Percentiles rank a stretch among this genome's conserved stretches.
Conservation (phyloP, 2,888 invertebrate species). For the Drosophila pegasa region DNA sequence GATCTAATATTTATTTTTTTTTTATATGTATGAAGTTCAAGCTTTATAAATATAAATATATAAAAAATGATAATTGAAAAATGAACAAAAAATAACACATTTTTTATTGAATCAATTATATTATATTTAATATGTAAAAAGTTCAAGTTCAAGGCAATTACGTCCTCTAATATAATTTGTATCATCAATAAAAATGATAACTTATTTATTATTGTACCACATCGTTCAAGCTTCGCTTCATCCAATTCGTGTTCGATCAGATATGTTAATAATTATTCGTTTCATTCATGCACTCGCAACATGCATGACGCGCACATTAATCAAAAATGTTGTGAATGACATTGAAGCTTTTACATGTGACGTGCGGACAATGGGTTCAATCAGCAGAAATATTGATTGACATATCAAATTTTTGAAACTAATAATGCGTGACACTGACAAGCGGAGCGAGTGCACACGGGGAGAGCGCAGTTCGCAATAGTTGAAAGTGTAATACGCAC, state of each 20-base stretch:
- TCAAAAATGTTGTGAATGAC: conserved; percentile 31
- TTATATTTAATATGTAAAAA: no score
- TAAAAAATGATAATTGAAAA: no score
- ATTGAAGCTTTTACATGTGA: conserved; percentile 35
- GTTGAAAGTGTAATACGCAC: conserved; percentile 5
- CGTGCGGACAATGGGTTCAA: conserved; percentile 47
- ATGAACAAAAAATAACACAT: no score
- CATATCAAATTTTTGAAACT: conserved; percentile 57
- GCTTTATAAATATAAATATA: no score
- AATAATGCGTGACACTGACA: conserved; percentile 31
- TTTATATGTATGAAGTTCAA: no score
- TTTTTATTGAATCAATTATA: no score
- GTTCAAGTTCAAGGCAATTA: no score
- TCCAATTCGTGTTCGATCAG: conserved; percentile 25
- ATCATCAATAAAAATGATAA: neutral
- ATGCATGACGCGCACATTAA: conserved; percentile 32
- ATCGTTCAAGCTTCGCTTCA: neutral
- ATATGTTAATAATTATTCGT: conserved; percentile 21
- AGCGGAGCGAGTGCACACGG: conserved; percentile 47
- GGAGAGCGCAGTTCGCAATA: conserved; percentile 41
- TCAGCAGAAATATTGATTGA: conserved; percentile 70
- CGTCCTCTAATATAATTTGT: no score
- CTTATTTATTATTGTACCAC: neutral
- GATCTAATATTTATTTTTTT: no score
- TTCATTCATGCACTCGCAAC: neutral